phyloP scores from a whole-genome alignment of 1,140 invertebrate species.

The Metaphire vulgaris region DNA sequence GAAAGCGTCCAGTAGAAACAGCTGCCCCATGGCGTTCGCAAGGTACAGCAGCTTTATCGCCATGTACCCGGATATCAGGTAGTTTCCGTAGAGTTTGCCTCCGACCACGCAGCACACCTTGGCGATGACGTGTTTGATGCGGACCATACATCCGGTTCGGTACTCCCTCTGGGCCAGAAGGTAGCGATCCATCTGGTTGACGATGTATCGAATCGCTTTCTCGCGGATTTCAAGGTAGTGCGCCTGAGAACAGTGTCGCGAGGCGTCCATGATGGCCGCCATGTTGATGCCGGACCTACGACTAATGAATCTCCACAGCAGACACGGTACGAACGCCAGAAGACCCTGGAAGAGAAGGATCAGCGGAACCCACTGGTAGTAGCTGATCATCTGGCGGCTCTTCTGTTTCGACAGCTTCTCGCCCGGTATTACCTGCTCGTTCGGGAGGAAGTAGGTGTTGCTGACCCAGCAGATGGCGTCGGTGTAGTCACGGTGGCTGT shows the following conservation, averaged over 20 bases:
- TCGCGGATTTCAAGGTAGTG: constrained; percentile 45
- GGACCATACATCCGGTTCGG: constrained; percentile 37
- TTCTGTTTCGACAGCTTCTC: constrained; percentile 36
- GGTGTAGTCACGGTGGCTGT: constrained; percentile 52
- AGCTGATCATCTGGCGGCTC: constrained; percentile 41
- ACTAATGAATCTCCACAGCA: constrained; percentile 56
- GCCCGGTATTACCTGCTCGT: constrained; percentile 40
- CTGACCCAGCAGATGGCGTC: constrained; percentile 51
- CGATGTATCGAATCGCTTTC: constrained; percentile 48
- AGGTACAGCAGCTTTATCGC: constrained; percentile 54
- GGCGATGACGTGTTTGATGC: constrained; percentile 20
- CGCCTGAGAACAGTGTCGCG: constrained; percentile 40
- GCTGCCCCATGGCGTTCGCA: constrained; percentile 53
- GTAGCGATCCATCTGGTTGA: constrained; percentile 40
- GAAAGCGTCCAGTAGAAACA: constrained; percentile 54
- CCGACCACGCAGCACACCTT: constrained; percentile 34
- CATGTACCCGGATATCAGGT: constrained; percentile 52
- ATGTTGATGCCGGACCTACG: constrained; percentile 53
- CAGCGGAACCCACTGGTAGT: constrained; percentile 58
- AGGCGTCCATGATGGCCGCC: constrained; percentile 24
- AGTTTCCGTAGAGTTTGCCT: constrained; percentile 54
- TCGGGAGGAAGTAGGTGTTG: constrained; percentile 53
- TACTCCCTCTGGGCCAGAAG: constrained; percentile 20
- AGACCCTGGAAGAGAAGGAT: constrained; percentile 56
- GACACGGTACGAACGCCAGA: constrained; percentile 57